Percentiles rank a stretch among this genome's conserved stretches.
Evolutionary conservation across 2,888 invertebrate species (phyloP).

Genomic region (Lysandra coridon): DNA sequence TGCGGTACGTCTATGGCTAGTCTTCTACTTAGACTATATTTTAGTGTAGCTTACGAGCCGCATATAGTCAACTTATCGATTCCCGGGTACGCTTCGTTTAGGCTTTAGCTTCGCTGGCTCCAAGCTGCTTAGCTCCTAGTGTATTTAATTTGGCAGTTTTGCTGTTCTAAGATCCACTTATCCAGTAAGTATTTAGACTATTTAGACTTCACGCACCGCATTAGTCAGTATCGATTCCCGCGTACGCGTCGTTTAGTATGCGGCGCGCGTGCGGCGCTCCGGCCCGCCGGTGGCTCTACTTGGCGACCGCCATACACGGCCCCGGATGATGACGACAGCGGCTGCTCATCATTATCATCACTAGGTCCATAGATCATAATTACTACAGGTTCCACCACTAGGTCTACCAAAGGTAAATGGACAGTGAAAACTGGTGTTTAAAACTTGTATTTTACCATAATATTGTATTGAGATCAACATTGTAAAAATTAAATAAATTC

Average conservation of each 20-base stretch:
- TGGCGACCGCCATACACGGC: slow-evolving; percentile 49
- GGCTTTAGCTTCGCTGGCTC: slow-evolving; percentile 36
- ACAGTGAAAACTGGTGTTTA: no score
- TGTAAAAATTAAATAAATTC: no score
- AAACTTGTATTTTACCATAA: no score
- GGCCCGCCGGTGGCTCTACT: slow-evolving; percentile 27
- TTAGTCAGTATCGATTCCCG: slow-evolving; percentile 42
- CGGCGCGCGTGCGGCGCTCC: slow-evolving; percentile 38
- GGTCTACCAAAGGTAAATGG: no score
- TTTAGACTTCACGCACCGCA: slow-evolving; percentile 8
- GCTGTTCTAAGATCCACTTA: not conserved
- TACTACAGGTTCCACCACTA: no score
- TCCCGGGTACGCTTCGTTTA: slow-evolving; percentile 35
- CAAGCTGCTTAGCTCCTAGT: not conserved
- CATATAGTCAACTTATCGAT: slow-evolving; percentile 40
- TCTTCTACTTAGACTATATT: no score
- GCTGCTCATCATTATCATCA: not conserved
- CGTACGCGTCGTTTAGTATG: slow-evolving; percentile 40
- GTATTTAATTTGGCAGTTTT: no score
- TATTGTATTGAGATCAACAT: no score
- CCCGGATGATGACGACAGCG: slow-evolving; percentile 56
- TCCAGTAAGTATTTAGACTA: not conserved
- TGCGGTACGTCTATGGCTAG: no score
- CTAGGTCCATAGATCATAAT: no score
- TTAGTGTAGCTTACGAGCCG: not conserved